Conservation (phyloP, 1,140 invertebrate genomes). For the Zaprionus camerounensis region DNA sequence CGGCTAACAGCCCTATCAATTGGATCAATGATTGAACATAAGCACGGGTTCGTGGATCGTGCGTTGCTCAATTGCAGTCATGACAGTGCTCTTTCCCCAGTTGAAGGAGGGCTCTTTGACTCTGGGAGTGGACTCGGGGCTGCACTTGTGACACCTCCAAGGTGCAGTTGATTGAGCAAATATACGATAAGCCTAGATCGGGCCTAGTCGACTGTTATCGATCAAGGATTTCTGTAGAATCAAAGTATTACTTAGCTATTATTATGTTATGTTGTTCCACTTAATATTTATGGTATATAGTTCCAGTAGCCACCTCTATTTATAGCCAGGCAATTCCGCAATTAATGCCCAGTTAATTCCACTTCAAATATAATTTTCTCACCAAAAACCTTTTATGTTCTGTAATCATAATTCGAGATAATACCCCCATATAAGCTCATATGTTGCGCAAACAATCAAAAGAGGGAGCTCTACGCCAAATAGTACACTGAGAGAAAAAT, state of each 20-base stretch:
- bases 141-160: not conserved
- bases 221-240: not conserved
- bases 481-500: not conserved
- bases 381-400: not conserved
- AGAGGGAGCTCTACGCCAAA: not conserved
- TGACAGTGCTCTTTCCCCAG: constrained; percentile 28
- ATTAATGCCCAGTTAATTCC: not conserved
- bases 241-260: not conserved
- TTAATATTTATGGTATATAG: not conserved
- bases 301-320: not conserved
- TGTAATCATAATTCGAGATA: not conserved
- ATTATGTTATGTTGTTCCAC: not conserved
- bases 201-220: not conserved
- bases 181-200: not conserved
- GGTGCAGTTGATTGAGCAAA: constrained; percentile 5
- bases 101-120: not conserved
- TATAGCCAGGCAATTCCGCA: not conserved
- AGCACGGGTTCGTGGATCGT: constrained; percentile 57
- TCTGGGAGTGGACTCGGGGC: not conserved
- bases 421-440: not conserved
- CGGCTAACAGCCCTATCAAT: constrained; percentile 53
- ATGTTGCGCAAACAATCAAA: not conserved
- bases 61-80: constrained; percentile 39
- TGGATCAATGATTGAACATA: constrained; percentile 68
- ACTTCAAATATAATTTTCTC: constrained; percentile 6